These are phyloP conservation scores for Drosophila ercepeae DNA, from an alignment of 1,140 invertebrate genomes.

Conservation along the genomic window DNA sequence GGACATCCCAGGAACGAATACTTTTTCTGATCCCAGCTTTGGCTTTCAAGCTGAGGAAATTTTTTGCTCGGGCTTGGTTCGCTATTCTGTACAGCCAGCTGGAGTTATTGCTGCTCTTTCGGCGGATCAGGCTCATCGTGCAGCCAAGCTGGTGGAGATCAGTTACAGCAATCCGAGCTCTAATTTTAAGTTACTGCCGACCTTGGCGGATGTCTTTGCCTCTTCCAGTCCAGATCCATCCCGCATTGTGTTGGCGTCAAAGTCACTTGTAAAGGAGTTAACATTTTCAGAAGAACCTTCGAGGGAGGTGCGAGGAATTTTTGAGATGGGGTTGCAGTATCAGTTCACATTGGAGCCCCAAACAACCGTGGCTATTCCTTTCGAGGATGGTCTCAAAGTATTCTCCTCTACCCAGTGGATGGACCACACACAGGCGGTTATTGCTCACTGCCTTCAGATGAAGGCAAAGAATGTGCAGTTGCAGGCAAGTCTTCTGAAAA, in stretches of 20 bases:
- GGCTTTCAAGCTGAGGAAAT: conserved; percentile 80
- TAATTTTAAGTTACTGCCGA: conserved; percentile 20
- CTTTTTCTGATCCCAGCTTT: conserved; percentile 51
- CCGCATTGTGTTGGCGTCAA: conserved; percentile 22
- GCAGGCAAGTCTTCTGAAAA: conserved; percentile 82
- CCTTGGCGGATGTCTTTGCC: conserved; percentile 33
- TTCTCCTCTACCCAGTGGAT: conserved; percentile 88
- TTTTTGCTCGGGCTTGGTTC: conserved; percentile 84
- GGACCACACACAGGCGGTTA: conserved; percentile 86
- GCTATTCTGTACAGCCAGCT: conserved; percentile 89
- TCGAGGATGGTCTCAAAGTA: conserved; percentile 87
- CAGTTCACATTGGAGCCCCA: conserved; percentile 88
- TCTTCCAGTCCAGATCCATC: conserved; percentile 66
- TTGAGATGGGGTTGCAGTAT: conserved; percentile 78
- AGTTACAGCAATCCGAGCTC: conserved; percentile 84
- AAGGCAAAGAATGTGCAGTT: conserved; percentile 86
- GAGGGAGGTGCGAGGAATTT: conserved; percentile 50
- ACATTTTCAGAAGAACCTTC: conserved; percentile 82
- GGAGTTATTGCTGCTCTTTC: conserved; percentile 89
- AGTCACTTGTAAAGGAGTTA: conserved; percentile 35
- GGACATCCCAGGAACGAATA: conserved; percentile 89
- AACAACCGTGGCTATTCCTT: conserved; percentile 85
- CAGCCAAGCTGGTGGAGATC: conserved; percentile 88
- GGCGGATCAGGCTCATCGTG: conserved; percentile 86
- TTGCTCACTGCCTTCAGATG: conserved; percentile 86